Conservation (phyloP, 2,797 vertebrate species). For the Sorex maritimensis region DNA sequence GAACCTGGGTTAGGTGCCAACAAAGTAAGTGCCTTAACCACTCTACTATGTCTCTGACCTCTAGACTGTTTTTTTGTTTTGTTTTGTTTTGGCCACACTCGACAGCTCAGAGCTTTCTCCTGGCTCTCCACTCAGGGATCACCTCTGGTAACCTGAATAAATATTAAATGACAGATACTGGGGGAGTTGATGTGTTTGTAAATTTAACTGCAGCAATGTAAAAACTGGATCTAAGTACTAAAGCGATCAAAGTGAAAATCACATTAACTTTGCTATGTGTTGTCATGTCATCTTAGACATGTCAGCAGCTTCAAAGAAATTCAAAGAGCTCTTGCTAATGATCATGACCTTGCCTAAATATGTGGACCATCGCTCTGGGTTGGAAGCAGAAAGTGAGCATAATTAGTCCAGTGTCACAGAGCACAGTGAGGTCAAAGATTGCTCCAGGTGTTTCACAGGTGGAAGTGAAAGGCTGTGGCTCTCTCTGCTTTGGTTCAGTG, state of each 20-base stretch:
- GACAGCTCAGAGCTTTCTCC: too few relatives aligned
- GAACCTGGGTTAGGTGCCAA: too few relatives aligned
- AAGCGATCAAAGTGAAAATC: conserved; percentile 1
- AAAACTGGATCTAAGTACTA: conserved; percentile 60
- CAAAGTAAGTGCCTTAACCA: too few relatives aligned
- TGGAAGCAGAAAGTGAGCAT: not conserved
- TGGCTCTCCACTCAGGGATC: too few relatives aligned
- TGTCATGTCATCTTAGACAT: not conserved
- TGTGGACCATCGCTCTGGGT: not conserved
- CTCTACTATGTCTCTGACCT: too few relatives aligned
- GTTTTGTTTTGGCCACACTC: too few relatives aligned
- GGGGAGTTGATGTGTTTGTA: not conserved
- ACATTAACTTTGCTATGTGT: conserved; percentile 21
- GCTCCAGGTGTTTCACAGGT: not conserved
- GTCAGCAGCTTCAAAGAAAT: conserved; percentile 61
- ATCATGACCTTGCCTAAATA: conserved; percentile 62
- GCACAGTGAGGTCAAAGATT: conserved; percentile 1
- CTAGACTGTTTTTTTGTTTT: too few relatives aligned
- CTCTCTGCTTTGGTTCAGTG: not conserved
- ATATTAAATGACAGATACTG: not conserved
- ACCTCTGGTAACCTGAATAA: not conserved
- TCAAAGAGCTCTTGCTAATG: conserved; percentile 50
- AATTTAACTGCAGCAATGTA: conserved; percentile 45
- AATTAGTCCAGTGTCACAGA: conserved; percentile 5
- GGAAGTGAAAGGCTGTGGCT: not conserved